Conservation (phyloP, 2,888 invertebrate genomes). For the Hipparchia sbordonii region DNA sequence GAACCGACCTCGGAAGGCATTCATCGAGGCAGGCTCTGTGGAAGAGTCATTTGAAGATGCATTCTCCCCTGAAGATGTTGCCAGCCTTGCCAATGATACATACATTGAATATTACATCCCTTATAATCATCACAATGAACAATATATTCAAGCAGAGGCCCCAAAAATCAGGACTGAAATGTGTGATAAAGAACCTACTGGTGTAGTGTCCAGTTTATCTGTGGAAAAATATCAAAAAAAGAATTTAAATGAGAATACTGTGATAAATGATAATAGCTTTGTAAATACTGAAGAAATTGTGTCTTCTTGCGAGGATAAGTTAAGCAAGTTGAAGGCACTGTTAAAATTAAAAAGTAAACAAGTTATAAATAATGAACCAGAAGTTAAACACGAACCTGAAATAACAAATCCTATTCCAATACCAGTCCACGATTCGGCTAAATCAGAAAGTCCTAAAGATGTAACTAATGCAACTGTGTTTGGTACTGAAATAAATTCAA, state of each 20-base stretch:
- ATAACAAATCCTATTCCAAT: slow-evolving; percentile 31
- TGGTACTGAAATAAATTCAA: slow-evolving; percentile 53
- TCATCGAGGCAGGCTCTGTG: slow-evolving; percentile 59
- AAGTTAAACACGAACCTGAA: slow-evolving; percentile 17
- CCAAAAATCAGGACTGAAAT: slow-evolving; percentile 55
- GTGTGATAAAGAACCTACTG: slow-evolving; percentile 46
- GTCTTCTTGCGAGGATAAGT: slow-evolving; percentile 67
- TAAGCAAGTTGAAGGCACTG: slow-evolving; percentile 62
- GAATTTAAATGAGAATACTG: slow-evolving; percentile 27
- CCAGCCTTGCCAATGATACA: slow-evolving; percentile 52
- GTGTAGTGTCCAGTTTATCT: slow-evolving; percentile 43
- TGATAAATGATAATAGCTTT: slow-evolving; percentile 29
- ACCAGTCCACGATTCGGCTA: slow-evolving; percentile 43
- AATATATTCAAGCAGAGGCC: slow-evolving; percentile 51
- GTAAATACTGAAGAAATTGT: slow-evolving; percentile 52
- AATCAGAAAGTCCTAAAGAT: slow-evolving; percentile 41
- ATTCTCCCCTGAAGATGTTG: slow-evolving; percentile 63
- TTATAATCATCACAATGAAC: slow-evolving; percentile 49
- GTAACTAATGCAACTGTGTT: slow-evolving; percentile 46
- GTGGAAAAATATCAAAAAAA: slow-evolving; percentile 25
- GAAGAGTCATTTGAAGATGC: slow-evolving; percentile 71
- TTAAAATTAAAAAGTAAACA: slow-evolving; percentile 27
- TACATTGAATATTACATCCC: slow-evolving; percentile 57
- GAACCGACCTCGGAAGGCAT: slow-evolving; percentile 54
- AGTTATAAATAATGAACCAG: slow-evolving; percentile 6